These are phyloP conservation scores for Tetropium fuscum DNA, from an alignment of 2,888 invertebrate species.

Conservation along the genomic window DNA sequence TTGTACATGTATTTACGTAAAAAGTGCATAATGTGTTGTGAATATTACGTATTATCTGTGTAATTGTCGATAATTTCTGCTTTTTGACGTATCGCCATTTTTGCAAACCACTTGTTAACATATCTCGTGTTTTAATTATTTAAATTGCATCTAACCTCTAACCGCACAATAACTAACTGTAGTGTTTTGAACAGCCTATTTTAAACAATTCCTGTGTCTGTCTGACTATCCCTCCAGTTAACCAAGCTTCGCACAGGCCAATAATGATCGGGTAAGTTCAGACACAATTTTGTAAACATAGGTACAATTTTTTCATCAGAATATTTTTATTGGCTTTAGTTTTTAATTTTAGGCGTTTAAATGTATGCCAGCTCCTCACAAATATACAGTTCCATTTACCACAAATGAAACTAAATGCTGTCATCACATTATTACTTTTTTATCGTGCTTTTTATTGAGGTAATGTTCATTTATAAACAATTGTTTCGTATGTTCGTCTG, in stretches of 20 bases:
- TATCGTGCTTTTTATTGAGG: no score
- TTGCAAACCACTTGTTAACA: slow-evolving; percentile 67
- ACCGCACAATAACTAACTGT: slow-evolving; percentile 38
- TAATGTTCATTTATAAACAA: no score
- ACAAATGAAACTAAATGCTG: not conserved
- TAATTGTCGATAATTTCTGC: slow-evolving; percentile 55
- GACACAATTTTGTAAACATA: slow-evolving; percentile 34
- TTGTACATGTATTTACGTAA: slow-evolving; percentile 58
- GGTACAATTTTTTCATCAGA: slow-evolving; percentile 13
- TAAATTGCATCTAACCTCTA: slow-evolving; percentile 43
- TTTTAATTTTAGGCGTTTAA: slow-evolving; percentile 7
- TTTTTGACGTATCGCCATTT: slow-evolving; percentile 62
- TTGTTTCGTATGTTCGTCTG: no score
- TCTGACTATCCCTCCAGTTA: slow-evolving; percentile 38
- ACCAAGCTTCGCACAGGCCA: slow-evolving; percentile 41
- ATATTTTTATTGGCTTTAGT: slow-evolving; percentile 7
- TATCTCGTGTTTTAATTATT: slow-evolving; percentile 58
- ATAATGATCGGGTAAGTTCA: slow-evolving; percentile 57
- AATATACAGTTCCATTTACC: not conserved
- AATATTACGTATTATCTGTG: slow-evolving; percentile 54
- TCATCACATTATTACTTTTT: no score
- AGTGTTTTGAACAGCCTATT: slow-evolving; percentile 45
- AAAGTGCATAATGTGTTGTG: slow-evolving; percentile 58
- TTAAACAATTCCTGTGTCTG: slow-evolving; percentile 44
- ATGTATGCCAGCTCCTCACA: not conserved